phyloP scores from a whole-genome alignment of 2,113 vertebrate genomes.

The Tupaia chinensis region DNA sequence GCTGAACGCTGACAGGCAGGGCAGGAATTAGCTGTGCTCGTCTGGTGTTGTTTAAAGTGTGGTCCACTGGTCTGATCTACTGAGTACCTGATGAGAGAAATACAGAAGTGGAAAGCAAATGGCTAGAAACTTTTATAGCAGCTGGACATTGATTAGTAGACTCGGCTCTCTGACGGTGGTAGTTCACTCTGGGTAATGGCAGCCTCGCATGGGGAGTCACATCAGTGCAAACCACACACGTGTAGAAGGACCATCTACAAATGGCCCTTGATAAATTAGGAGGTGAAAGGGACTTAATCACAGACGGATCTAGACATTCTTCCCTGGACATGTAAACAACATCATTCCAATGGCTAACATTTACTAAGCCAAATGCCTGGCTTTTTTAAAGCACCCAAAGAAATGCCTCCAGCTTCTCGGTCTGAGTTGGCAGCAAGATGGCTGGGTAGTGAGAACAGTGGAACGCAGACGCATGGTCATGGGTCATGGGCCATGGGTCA shows the following conservation, averaged over 20 bases:
- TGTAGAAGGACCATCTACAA: neutral
- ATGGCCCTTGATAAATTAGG: neutral
- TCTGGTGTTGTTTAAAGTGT: neutral
- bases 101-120: neutral
- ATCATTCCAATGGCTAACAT: neutral
- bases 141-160: neutral
- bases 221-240: neutral
- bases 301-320: neutral
- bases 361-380: neutral
- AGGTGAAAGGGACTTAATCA: neutral
- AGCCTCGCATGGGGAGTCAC: neutral
- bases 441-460: rapidly evolving
- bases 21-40: rapidly evolving
- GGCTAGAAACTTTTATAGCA: neutral
- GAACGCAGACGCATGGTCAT: no score
- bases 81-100: neutral
- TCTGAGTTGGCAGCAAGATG: neutral
- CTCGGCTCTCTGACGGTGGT: neutral
- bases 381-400: neutral
- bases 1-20: rapidly evolving
- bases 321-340: neutral
- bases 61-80: neutral
- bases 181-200: neutral
- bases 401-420: neutral
- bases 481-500: no score